These are phyloP conservation scores for Lordiphosa andalusiaca DNA, from an alignment of 2,888 invertebrate species.

Conservation along the genomic window DNA sequence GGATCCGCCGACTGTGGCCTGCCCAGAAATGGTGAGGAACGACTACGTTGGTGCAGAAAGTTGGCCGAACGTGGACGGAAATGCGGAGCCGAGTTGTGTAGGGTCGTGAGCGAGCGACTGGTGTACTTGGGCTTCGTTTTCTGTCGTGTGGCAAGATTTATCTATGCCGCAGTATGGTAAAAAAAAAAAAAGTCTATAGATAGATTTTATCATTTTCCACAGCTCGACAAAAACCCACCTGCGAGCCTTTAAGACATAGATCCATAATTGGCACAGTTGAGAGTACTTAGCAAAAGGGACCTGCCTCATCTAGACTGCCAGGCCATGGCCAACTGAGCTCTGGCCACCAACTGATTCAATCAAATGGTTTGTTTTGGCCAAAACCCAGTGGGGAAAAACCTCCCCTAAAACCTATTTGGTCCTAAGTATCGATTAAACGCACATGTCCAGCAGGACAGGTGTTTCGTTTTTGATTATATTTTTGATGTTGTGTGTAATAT, in stretches of 20 bases:
- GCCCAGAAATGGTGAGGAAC: constrained; percentile 71
- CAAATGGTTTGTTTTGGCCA: constrained; percentile 58
- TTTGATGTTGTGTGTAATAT: constrained; percentile 24
- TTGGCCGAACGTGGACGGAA: constrained; percentile 79
- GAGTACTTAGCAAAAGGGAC: constrained; percentile 10
- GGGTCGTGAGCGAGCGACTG: constrained; percentile 63
- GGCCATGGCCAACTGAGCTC: constrained; percentile 59
- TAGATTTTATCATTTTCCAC: neutral
- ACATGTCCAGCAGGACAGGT: constrained; percentile 42
- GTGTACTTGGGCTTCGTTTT: constrained; percentile 77
- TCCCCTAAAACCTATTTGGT: constrained; percentile 38
- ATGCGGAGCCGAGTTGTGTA: constrained; percentile 45
- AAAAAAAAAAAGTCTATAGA: neutral
- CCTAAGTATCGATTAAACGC: constrained; percentile 70
- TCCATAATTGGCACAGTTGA: constrained; percentile 75
- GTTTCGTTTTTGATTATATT: constrained; percentile 4
- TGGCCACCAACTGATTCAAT: constrained; percentile 16
- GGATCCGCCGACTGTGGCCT: constrained; percentile 80
- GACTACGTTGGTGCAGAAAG: constrained; percentile 72
- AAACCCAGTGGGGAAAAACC: constrained; percentile 24
- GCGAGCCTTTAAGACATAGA: constrained; percentile 80
- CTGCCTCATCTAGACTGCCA: constrained; percentile 42
- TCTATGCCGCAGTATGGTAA: constrained; percentile 54
- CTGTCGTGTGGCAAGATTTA: constrained; percentile 79
- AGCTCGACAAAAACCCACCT: constrained; percentile 64